Evolutionary conservation across 2,797 vertebrate genomes (phyloP).

Genomic region (Kryptolebias ocellatus): DNA sequence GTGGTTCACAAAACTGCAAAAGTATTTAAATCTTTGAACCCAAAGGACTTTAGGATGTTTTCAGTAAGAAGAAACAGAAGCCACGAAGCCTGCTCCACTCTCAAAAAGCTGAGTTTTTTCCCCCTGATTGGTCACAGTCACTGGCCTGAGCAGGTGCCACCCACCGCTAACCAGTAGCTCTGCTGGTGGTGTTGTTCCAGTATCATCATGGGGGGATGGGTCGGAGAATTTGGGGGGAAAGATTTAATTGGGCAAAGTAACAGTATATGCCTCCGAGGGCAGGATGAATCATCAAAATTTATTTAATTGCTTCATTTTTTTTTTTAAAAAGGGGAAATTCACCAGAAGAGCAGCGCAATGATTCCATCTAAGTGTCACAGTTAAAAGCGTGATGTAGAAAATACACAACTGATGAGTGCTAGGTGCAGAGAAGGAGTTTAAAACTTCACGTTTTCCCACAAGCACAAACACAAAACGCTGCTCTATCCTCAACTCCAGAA

Average conservation of each 20-base stretch:
- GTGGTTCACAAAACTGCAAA: too few relatives aligned
- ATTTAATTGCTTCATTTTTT: background rate
- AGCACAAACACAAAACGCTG: background rate
- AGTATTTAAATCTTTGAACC: background rate
- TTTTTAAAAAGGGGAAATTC: too few relatives aligned
- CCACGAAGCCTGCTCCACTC: background rate
- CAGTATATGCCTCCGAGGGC: background rate
- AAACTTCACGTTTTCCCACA: too few relatives aligned
- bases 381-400: background rate
- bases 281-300: background rate
- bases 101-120: background rate
- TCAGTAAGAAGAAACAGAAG: background rate
- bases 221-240: background rate
- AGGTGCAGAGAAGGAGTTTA: too few relatives aligned
- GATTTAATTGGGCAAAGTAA: slow-evolving; percentile 5
- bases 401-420: background rate
- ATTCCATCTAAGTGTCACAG: too few relatives aligned
- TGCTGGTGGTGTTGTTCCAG: background rate
- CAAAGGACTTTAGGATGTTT: background rate
- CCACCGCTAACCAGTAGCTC: background rate
- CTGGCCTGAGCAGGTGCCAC: background rate
- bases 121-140: background rate
- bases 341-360: too few relatives aligned
- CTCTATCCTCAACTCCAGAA: background rate
- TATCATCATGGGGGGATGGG: background rate